Percentiles rank a stretch among this genome's conserved stretches.
Conservation (phyloP, 2,888 invertebrate species). For the Aquatica leii region DNA sequence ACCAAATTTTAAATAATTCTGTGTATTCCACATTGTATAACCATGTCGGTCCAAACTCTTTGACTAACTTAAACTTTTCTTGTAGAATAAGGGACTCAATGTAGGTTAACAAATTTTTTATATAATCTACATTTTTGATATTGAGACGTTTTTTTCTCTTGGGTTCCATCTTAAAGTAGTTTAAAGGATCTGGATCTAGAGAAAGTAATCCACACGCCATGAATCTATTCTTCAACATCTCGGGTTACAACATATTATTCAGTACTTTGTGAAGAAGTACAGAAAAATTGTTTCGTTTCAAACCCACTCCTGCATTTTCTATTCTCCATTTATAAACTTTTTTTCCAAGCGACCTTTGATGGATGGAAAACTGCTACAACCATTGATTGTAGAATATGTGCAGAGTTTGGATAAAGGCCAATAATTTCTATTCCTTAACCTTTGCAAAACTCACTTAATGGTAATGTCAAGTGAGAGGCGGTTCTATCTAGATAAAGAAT, state of each 20-base stretch:
- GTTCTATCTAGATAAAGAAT: slow-evolving; percentile 12
- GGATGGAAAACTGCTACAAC: slow-evolving; percentile 31
- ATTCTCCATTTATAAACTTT: slow-evolving; percentile 17
- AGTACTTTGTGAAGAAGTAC: slow-evolving; percentile 3
- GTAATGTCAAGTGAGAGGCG: slow-evolving; percentile 14
- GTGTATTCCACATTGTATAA: not conserved
- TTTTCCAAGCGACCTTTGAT: slow-evolving; percentile 37
- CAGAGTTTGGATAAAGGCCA: slow-evolving; percentile 37
- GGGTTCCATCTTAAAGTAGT: not conserved
- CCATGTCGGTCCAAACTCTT: not conserved
- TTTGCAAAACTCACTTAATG: slow-evolving; percentile 19
- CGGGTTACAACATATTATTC: not conserved
- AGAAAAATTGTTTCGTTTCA: slow-evolving; percentile 2
- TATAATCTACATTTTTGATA: not conserved
- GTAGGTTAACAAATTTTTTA: not conserved
- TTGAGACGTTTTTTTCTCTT: not conserved
- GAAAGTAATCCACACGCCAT: not conserved
- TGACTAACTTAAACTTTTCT: slow-evolving; percentile 1
- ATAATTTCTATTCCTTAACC: slow-evolving; percentile 33
- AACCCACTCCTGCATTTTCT: not conserved
- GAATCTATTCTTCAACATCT: not conserved
- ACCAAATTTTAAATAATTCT: slow-evolving; percentile 1
- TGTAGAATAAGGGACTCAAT: not conserved
- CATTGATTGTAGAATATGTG: slow-evolving; percentile 35
- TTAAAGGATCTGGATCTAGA: not conserved